Evolutionary conservation across 2,797 vertebrate genomes (phyloP).

Genomic region (Sylvia borin): DNA sequence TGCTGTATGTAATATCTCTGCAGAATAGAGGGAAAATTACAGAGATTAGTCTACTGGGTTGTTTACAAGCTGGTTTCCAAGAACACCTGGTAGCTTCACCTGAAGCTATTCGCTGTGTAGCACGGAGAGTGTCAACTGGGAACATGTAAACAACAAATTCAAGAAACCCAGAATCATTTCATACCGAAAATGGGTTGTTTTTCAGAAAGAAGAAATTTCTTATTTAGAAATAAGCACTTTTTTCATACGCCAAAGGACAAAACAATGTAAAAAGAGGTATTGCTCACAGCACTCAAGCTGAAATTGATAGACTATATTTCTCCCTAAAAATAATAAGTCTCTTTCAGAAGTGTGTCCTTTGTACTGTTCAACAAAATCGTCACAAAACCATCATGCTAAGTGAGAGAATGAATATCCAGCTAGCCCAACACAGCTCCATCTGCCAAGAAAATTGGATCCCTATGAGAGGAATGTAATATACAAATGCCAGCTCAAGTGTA

Average conservation of each 20-base stretch:
- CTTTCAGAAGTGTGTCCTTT: background rate
- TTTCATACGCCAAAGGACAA: background rate
- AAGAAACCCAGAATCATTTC: background rate
- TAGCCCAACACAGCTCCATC: background rate
- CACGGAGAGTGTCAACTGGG: background rate
- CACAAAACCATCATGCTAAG: background rate
- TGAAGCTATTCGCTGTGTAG: background rate
- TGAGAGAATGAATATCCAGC: background rate
- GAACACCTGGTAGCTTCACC: background rate
- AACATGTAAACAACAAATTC: background rate
- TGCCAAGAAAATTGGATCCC: background rate
- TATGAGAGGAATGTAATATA: background rate
- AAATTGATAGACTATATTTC: background rate
- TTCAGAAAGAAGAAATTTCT: background rate
- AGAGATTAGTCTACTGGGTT: background rate
- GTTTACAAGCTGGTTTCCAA: background rate
- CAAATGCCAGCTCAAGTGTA: background rate
- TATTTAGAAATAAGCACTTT: background rate
- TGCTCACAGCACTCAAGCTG: background rate
- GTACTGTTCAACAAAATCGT: background rate
- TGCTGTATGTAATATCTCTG: slow-evolving; percentile 96
- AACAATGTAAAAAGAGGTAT: background rate
- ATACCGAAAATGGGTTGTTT: background rate
- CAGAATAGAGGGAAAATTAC: background rate
- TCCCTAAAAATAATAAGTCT: background rate